Evolutionary conservation across 2,888 invertebrate genomes (phyloP), one percentile per base, ranked within the genome.

Genomic region (Tetranychus truncatus): DNA sequence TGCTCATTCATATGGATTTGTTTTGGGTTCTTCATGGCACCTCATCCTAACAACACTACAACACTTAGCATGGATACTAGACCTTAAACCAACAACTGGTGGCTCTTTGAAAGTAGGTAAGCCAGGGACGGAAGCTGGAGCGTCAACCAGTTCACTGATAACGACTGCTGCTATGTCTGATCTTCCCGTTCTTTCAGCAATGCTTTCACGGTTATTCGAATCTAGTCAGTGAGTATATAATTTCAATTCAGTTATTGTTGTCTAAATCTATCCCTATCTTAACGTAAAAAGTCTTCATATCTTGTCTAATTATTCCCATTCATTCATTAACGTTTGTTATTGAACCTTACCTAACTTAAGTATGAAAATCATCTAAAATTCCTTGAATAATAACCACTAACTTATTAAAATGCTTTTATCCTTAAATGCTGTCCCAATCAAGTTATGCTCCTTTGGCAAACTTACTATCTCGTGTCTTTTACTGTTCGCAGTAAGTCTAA

Each of bases 151-250:
- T 21, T 76, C 76, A 80, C 80, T 80, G 79, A 82, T 96, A 82
- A 95, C 95, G 1, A 95, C 94, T 15, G 93, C 95, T 6, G 94
- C 95, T 71, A 92, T 95, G 91, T 92, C 95, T 0, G 96, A 97
- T 83, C 84, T 97, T 45, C 95, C 96, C 0, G 86, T 88, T 76
- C 85, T 96, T 24, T 92, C 92, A 6, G 89, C 91, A 69, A 92
- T 92, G 91, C 85, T 96, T 78, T 93, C 93, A 75, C 87, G 91
- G 77, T 87, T 96, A 6, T 96, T 96, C 82, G 95, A 96, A 84
- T 92, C 94, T 55, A 95, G 95, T 78, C 92, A 91, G 84, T 84
- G 80, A 81, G 83, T 81, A 55, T 66, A 66, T 18, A 66, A 18
- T 55, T 55, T 55, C 15, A 15, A 55, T 15, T 55, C 55, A 55